phyloP scores from a whole-genome alignment of 2,113 vertebrate genomes.

The Amblyopsis rosae region DNA sequence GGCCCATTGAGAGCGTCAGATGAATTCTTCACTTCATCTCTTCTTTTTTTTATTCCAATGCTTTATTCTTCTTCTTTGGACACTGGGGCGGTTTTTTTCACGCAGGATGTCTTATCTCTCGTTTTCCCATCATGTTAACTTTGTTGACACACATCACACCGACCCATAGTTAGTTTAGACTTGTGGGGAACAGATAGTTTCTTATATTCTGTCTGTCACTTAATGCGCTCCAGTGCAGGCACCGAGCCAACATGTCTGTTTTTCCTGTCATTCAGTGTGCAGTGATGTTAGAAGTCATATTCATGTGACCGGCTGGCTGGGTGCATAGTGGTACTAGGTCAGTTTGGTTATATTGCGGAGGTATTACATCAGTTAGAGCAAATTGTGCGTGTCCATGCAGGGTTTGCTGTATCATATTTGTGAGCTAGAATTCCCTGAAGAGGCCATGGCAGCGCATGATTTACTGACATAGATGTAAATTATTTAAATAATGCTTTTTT shows the following conservation, averaged over 20 bases:
- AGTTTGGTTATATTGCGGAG: slow-evolving; percentile 22
- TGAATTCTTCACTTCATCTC: slow-evolving; percentile 23
- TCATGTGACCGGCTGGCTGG: slow-evolving; percentile 24
- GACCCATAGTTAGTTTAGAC: slow-evolving; percentile 48
- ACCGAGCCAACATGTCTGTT: slow-evolving; percentile 27
- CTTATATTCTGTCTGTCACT: slow-evolving; percentile 47
- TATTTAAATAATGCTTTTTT: background rate
- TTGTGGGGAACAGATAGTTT: slow-evolving; percentile 50
- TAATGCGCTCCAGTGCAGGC: slow-evolving; percentile 27
- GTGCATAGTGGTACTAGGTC: slow-evolving; percentile 30
- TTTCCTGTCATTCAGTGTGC: slow-evolving; percentile 8
- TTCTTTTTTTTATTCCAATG: background rate
- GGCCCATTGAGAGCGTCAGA: slow-evolving; percentile 42
- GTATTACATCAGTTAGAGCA: slow-evolving; percentile 24
- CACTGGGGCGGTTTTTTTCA: background rate
- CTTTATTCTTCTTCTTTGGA: background rate
- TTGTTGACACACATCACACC: slow-evolving; percentile 14
- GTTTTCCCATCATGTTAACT: slow-evolving; percentile 9
- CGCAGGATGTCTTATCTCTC: background rate
- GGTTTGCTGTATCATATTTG: slow-evolving; percentile 4
- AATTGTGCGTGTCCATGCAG: slow-evolving; percentile 7
- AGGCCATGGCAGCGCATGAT: background rate
- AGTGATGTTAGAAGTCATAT: slow-evolving; percentile 34
- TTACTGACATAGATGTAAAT: background rate
- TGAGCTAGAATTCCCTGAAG: slow-evolving; percentile 7